phyloP scores from a whole-genome alignment of 2,797 vertebrate species.

The Acrossocheilus wenchowensis region DNA sequence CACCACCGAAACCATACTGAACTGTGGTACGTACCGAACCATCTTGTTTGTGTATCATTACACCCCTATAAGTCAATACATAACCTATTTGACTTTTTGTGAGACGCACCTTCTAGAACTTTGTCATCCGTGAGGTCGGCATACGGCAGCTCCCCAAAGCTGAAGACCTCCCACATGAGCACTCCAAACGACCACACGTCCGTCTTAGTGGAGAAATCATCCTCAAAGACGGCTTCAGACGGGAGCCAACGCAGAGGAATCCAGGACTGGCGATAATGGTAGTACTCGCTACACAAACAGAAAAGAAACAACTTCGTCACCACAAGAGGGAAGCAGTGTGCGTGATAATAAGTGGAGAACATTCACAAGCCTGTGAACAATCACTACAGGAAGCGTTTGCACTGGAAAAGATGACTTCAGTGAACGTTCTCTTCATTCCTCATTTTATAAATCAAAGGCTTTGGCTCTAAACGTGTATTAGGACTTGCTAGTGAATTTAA shows the following conservation, averaged over 20 bases:
- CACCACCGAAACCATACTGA: background rate
- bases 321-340: constrained; percentile 27
- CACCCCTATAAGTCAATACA: background rate
- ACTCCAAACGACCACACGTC: constrained; percentile 89
- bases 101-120: constrained; percentile 77
- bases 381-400: background rate
- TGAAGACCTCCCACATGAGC: constrained; percentile 91
- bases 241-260: constrained; percentile 89
- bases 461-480: background rate
- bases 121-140: constrained; percentile 78
- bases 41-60: background rate
- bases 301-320: background rate
- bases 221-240: constrained; percentile 84
- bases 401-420: background rate
- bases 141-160: constrained; percentile 84
- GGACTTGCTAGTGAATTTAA: background rate
- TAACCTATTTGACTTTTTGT: background rate
- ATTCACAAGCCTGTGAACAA: background rate
- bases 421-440: background rate
- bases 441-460: background rate
- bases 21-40: background rate
- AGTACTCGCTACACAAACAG: constrained; percentile 80
- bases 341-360: background rate
- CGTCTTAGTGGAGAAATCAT: constrained; percentile 88
- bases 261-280: constrained; percentile 86